Base-by-base conservation (phyloP, 2,888 invertebrate genomes). In the Poecilobothrus nobilitatus region DNA sequence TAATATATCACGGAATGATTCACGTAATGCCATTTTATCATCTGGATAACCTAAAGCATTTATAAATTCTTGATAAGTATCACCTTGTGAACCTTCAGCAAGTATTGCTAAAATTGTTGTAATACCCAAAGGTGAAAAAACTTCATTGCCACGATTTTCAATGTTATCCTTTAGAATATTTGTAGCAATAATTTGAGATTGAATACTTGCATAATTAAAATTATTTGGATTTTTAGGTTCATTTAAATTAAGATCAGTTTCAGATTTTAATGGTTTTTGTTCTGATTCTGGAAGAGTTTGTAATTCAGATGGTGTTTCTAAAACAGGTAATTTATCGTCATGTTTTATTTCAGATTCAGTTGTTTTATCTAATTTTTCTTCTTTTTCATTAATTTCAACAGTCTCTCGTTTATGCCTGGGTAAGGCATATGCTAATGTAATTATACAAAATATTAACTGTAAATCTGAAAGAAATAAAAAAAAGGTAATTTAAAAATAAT, bases 41-140 rank as follows among this genome's bases (percentile, higher is more conserved):
- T 83, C 78, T 12, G 88, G 88, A 22, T 86, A 79, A 66, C 85
- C 85, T 7, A 88, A 80, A 1, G 86, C 84, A 68, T 84, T 78
- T 2, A 82, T 80, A 21, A 89, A 82, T 74, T 89, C 87, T 41
- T 84, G 81, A 71, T 84, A 84, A 0, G 88, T 88, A 70, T 86
- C 84, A 0, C 87, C 87, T 22, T 79, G 79, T 0, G 88, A 84
- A 15, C 87, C 89, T 80, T 89, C 88, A 0, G 87, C 86, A 21
- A 88, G 77, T 66, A 88, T 85, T 0, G 87, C 88, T 62, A 89
- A 78, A 67, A 88, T 86, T 0, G 86, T 83, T 1, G 87, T 85
- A 71, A 87, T 86, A 0, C 88, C 88, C 63, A 89, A 79, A 0
- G 89, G 89, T 0, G 88, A 88, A 72, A 88, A 86, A 2, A 87